These are phyloP conservation scores for Nephrocerus scutellatus DNA, from an alignment of 2,888 invertebrate genomes.

Conservation along the genomic window DNA sequence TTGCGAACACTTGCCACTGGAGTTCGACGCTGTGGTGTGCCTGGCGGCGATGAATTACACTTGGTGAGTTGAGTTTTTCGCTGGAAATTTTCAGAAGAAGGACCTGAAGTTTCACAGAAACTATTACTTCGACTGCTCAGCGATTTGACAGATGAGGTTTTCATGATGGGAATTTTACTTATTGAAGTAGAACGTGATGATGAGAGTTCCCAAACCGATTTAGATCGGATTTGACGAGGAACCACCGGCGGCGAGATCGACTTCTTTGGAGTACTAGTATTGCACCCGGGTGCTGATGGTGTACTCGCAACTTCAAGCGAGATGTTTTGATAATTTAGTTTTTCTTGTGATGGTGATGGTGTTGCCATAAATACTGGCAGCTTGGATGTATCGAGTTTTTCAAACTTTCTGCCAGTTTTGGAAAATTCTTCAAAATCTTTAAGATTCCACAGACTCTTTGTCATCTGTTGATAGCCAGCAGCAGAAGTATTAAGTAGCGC, in stretches of 20 bases:
- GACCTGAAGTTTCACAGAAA: constrained; percentile 28
- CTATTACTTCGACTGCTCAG: constrained; percentile 37
- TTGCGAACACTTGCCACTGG: constrained; percentile 20
- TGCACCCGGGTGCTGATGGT: constrained; percentile 41
- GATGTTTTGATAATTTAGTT: too few relatives aligned
- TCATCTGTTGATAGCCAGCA: too few relatives aligned
- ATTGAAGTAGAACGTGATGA: constrained; percentile 53
- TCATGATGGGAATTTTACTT: constrained; percentile 56
- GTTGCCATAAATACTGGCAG: constrained; percentile 47
- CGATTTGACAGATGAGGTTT: constrained; percentile 29
- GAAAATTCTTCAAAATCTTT: constrained; percentile 54
- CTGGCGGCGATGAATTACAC: not conserved
- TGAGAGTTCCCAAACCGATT: constrained; percentile 47
- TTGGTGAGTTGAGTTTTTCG: not conserved
- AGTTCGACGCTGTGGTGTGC: constrained; percentile 7
- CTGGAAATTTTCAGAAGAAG: not conserved
- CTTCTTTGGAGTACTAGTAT: constrained; percentile 12
- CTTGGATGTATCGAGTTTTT: constrained; percentile 46
- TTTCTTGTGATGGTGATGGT: not conserved
- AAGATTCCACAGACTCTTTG: constrained; percentile 55
- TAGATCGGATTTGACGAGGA: constrained; percentile 25
- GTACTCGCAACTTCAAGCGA: constrained; percentile 38
- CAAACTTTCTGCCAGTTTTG: constrained; percentile 43
- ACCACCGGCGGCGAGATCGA: not conserved
- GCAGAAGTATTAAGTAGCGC: constrained; percentile 34